Evolutionary conservation across 2,113 vertebrate genomes (phyloP), one percentile per base, ranked within the genome.

Genomic region (Malurus alboscapulatus): DNA sequence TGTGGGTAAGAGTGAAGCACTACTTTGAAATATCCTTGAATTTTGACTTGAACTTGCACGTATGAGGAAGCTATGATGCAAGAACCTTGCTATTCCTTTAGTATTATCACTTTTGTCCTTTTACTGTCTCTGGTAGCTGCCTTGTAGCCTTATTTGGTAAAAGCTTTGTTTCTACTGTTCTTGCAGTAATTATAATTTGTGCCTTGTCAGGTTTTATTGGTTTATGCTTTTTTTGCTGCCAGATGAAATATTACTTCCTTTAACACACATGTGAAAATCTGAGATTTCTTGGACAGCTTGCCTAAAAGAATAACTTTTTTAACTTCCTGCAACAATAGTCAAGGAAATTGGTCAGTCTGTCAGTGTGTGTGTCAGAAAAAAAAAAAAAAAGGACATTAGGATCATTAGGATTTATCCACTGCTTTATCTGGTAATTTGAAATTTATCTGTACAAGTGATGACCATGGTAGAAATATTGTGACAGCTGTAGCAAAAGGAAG

Each of bases 141-240:
- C 63, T 93, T 90, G 54, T 83, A 95, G 53, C 97, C 97, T 97
- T 97, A 97, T 97, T 98, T 97, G 96, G 96, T 97, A 94, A 96
- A 97, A 95, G 77, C 61, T 91, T 96, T 93, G 57, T 95, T 93
- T 93, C 66, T 84, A 77, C 94, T 91, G 55, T 96, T 96, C 94
- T 61, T 96, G 81, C 82, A 86, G 79, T 96, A 95, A 96, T 95
- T 97, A 95, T 94, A 42, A 93, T 97, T 98, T 97, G 91, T 95
- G 91, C 89, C 68, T 76, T 97, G 94, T 97, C 96, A 96, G 75
- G 83, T 88, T 97, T 94, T 88, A 84, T 97, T 97, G 73, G 81
- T 77, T 97, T 96, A 76, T 88, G 66, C 62, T 36, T 50, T 80
- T 27, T 87, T 85, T 90, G 48, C 91, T 98, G 93, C 95, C 84